These are phyloP conservation scores for Calidris pygmaea DNA, from an alignment of 2,113 vertebrate genomes.

Conservation along the genomic window DNA sequence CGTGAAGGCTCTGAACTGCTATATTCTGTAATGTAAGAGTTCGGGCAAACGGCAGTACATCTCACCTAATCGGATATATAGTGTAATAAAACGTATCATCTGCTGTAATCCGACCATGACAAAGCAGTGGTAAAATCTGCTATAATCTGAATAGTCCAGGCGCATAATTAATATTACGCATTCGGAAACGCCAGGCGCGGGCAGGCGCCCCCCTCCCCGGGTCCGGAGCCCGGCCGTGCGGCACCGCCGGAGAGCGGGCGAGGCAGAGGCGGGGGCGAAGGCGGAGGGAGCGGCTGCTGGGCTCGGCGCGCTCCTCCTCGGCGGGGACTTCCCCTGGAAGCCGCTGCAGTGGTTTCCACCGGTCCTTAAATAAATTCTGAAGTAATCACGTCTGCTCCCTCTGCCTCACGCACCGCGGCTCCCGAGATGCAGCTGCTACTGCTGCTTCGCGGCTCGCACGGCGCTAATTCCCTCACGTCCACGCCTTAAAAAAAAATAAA, in stretches of 20 bases:
- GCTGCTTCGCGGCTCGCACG: background rate
- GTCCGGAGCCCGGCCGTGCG: background rate
- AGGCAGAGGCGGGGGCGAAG: background rate
- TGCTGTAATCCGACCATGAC: background rate
- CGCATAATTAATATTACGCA: background rate
- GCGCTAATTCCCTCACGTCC: background rate
- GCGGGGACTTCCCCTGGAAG: conserved; percentile 77
- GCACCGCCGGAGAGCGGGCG: background rate
- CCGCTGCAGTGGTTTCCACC: conserved; percentile 82
- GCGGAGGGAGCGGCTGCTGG: background rate
- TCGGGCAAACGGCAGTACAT: background rate
- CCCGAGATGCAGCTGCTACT: conserved; percentile 20
- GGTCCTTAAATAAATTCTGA: conserved; percentile 81
- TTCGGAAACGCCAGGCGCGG: background rate
- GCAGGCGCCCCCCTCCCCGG: accelerated
- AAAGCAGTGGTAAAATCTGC: background rate
- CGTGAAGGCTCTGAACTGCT: background rate
- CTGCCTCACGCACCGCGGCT: conserved; percentile 69
- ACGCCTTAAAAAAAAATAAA: background rate
- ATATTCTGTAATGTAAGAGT: background rate
- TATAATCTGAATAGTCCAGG: background rate
- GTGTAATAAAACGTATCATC: background rate
- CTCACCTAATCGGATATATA: background rate
- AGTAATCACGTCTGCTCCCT: conserved; percentile 77
- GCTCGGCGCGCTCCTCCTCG: background rate